Conservation (phyloP, 2,113 vertebrate genomes). For the Turdus rufiventris region DNA sequence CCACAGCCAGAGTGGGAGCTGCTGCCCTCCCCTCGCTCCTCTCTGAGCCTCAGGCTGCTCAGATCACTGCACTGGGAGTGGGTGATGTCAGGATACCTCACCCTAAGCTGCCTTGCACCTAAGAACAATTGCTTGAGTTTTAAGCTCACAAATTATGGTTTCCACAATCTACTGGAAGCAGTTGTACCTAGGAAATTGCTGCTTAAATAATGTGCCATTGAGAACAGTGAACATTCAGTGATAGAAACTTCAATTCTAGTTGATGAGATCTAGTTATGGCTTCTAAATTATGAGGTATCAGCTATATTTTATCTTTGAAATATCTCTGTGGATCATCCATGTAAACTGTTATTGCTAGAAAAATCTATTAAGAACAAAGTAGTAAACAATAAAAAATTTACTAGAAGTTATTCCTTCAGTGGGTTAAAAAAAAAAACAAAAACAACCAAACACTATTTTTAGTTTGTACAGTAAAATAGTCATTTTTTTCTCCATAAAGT, state of each 20-base stretch:
- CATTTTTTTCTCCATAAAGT: neutral
- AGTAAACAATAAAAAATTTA: neutral
- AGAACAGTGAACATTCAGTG: neutral
- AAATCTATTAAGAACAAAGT: neutral
- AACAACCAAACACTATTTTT: neutral
- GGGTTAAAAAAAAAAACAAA: neutral
- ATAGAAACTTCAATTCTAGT: neutral
- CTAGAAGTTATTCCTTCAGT: neutral
- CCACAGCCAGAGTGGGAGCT: fast-evolving
- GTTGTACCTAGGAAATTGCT: neutral
- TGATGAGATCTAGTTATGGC: neutral
- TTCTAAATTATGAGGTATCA: neutral
- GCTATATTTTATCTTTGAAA: neutral
- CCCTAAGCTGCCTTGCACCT: neutral
- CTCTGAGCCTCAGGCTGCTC: neutral
- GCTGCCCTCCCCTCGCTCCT: fast-evolving
- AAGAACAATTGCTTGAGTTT: neutral
- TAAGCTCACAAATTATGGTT: neutral
- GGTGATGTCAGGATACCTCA: neutral
- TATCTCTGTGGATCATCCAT: neutral
- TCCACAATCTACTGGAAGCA: neutral
- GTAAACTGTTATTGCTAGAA: neutral
- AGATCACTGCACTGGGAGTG: neutral
- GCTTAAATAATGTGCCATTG: neutral
- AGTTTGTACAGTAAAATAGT: neutral